Evolutionary conservation across 2,113 vertebrate genomes (phyloP).

Genomic region (Eolophus roseicapilla): DNA sequence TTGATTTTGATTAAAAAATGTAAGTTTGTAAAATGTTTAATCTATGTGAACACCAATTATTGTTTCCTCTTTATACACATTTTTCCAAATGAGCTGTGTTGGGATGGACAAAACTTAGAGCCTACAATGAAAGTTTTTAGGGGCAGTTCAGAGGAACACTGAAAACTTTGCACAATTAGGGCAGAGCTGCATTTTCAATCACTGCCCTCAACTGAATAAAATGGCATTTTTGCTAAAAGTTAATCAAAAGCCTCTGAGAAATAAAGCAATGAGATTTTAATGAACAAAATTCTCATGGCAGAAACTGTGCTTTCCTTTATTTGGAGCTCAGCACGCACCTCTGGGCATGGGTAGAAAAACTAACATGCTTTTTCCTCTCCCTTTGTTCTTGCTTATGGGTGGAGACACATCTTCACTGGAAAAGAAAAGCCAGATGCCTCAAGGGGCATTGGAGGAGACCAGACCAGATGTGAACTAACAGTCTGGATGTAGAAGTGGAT

Average conservation of each 20-base stretch:
- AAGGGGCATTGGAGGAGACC: background rate
- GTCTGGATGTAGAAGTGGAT: background rate
- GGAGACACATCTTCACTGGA: background rate
- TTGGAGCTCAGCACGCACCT: background rate
- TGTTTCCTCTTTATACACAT: background rate
- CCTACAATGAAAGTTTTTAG: background rate
- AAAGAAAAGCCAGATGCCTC: background rate
- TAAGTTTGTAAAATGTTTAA: background rate
- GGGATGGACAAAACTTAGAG: background rate
- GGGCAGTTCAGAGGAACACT: background rate
- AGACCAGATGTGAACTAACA: background rate
- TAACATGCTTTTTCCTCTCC: background rate
- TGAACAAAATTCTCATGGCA: slow-evolving; percentile 49
- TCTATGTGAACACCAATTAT: background rate
- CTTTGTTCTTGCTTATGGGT: background rate
- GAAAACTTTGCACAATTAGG: slow-evolving; percentile 37
- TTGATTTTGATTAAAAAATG: background rate
- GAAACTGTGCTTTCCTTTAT: background rate
- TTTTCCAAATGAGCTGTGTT: background rate
- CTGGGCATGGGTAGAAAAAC: slow-evolving; percentile 18
- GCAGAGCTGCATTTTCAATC: slow-evolving; percentile 10
- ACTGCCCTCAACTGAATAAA: background rate
- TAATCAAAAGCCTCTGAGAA: slow-evolving; percentile 60
- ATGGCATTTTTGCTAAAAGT: slow-evolving; percentile 5
- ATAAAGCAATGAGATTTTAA: slow-evolving; percentile 58